phyloP scores from a whole-genome alignment of 2,888 invertebrate species.

The Mechanitis mazaeus region DNA sequence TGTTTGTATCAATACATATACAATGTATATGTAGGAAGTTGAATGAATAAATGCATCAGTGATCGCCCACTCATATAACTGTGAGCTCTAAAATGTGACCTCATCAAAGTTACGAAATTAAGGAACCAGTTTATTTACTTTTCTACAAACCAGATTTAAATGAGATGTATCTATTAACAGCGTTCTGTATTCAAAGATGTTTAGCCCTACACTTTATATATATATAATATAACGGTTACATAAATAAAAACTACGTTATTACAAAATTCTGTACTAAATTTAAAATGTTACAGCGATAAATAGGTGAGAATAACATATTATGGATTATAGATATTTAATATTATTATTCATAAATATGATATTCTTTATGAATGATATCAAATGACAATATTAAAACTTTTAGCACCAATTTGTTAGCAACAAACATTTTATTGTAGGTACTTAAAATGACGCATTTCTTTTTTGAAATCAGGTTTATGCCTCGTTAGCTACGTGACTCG shows the following conservation, averaged over 20 bases:
- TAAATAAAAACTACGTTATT: no score
- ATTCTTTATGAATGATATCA: no score
- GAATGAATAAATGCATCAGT: slow-evolving; percentile 46
- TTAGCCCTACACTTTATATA: no score
- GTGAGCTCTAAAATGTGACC: slow-evolving; percentile 38
- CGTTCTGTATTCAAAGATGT: no score
- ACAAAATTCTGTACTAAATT: no score
- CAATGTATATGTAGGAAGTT: slow-evolving; percentile 25
- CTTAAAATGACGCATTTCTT: slow-evolving; percentile 24
- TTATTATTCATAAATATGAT: no score
- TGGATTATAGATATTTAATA: no score
- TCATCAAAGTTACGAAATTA: slow-evolving; percentile 30
- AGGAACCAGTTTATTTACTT: neutral
- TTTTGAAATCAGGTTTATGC: slow-evolving; percentile 29
- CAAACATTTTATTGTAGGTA: slow-evolving; percentile 6
- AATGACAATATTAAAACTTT: neutral
- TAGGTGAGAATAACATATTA: no score
- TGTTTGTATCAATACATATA: slow-evolving; percentile 24
- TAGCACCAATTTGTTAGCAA: slow-evolving; percentile 1
- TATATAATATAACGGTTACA: no score
- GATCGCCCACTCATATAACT: slow-evolving; percentile 64
- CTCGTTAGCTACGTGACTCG: slow-evolving; percentile 32
- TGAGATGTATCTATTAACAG: no score
- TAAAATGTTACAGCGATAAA: no score
- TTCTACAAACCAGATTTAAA: no score